These are phyloP conservation scores for Blastomussa wellsi DNA, from an alignment of 92 coral and sea anemone species.

Conservation along the genomic window DNA sequence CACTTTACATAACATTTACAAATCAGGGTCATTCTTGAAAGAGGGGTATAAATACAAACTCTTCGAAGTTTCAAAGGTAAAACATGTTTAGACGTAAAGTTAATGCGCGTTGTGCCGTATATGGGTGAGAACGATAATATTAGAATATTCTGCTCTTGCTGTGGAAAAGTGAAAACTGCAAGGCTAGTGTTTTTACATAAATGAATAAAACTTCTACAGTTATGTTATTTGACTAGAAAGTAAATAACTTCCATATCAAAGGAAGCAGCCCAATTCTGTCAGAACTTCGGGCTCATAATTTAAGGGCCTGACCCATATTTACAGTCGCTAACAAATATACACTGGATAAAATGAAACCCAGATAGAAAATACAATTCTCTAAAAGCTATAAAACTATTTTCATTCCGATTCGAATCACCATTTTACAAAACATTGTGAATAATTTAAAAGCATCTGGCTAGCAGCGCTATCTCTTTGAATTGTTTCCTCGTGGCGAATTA, in stretches of 20 bases:
- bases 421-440: constrained; percentile 10
- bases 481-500: constrained; percentile 30
- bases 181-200: background rate
- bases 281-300: constrained; percentile 14
- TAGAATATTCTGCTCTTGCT: background rate
- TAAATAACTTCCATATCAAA: constrained; percentile 23
- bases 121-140: background rate
- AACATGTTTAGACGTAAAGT: background rate
- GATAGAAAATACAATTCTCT: constrained; percentile 21
- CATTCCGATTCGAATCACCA: constrained; percentile 7
- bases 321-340: background rate
- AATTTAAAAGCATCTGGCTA: background rate
- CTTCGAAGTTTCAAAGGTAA: background rate
- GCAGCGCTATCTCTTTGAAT: constrained; percentile 56
- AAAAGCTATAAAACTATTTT: constrained; percentile 41
- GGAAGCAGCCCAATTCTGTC: background rate
- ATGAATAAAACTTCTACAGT: background rate
- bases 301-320: constrained; percentile 26
- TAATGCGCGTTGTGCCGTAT: background rate
- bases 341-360: constrained; percentile 20
- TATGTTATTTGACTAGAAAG: constrained; percentile 3
- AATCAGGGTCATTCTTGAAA: background rate
- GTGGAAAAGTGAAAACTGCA: background rate
- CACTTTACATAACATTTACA: constrained; percentile 12
- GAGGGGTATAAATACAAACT: background rate